Base-by-base conservation (phyloP, 2,888 invertebrate genomes). In the Chymomyza fuscimana region DNA sequence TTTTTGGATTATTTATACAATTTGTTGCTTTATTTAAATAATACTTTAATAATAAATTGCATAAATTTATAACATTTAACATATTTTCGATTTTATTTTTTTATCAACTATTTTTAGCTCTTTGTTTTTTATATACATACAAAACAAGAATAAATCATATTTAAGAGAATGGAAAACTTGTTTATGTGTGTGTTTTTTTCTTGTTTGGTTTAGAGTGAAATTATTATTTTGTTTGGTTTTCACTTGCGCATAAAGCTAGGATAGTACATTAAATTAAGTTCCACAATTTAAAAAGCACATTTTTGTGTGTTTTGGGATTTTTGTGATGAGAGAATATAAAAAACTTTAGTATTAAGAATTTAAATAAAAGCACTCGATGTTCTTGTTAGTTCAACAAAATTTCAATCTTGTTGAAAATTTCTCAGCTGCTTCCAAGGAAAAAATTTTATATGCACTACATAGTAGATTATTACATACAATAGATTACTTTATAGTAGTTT, bases 41-140 rank as follows among this genome's bases (percentile, higher is more conserved):
- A 82, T 89, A 89, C 89, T 89, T 87, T 84, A 81, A 84, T 89
- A 89, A 81, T 87, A 82, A 86, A 89, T 88, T 88, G 89, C 88
- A 88, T 88, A 81, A 87, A 82, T 86, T 82, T 74, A 86, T 89
- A 89, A 89, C 87, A 89, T 89, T 89, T 83, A 89, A 89, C 89
- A 89, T 82, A 89, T 89, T 87, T 75, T 76, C 76, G 59, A 65
- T 67, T 62, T 70, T 36, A 51, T 70, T 54, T 40, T 50, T 58
- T 64, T 36, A 63, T 63, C 40, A 67, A 51, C 54, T 70, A 59
- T 29, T 71, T 65, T 56, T 36, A 71, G 70, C 65, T 74, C 69
- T 70, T 59, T 65, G 36, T 70, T 70, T 65, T 66, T 65, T 73
- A 74, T 78, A 69, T 80, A 80, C 76, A 67, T 78, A 86, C 78